Evolutionary conservation across 2,888 invertebrate species (phyloP).

Genomic region (Chelonus formosanus): DNA sequence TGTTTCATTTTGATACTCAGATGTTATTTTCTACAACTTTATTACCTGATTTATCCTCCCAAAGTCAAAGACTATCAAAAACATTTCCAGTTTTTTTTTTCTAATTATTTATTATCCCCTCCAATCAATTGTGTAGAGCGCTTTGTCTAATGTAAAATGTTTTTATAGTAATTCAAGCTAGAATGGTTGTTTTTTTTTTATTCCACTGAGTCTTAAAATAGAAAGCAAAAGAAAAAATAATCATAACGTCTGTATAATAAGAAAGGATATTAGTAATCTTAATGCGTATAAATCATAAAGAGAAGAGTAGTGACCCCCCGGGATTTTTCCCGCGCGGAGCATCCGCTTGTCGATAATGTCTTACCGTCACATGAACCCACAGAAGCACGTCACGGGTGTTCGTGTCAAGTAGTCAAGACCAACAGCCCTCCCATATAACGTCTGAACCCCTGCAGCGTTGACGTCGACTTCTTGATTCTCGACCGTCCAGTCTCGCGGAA

Average conservation of each 20-base stretch:
- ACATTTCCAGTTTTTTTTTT: too few relatives aligned
- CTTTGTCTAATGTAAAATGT: too few relatives aligned
- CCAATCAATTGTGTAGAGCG: too few relatives aligned
- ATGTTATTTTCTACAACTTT: too few relatives aligned
- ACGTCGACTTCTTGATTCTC: slow-evolving; percentile 49
- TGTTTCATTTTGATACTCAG: too few relatives aligned
- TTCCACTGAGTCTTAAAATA: too few relatives aligned
- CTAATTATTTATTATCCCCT: too few relatives aligned
- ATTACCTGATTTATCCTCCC: too few relatives aligned
- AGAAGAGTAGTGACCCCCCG: slow-evolving; percentile 55
- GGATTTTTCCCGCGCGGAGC: slow-evolving; percentile 61
- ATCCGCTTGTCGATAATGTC: slow-evolving; percentile 62
- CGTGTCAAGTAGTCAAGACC: slow-evolving; percentile 25
- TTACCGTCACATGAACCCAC: slow-evolving; percentile 25
- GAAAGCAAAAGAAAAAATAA: background rate
- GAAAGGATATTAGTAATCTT: too few relatives aligned
- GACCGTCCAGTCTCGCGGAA: slow-evolving; percentile 61
- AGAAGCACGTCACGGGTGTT: slow-evolving; percentile 26
- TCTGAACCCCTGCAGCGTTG: slow-evolving; percentile 35
- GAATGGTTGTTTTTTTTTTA: too few relatives aligned
- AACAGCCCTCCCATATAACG: slow-evolving; percentile 44
- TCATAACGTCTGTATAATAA: background rate
- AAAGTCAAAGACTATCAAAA: too few relatives aligned
- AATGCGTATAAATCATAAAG: background rate
- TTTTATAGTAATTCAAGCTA: too few relatives aligned